Evolutionary conservation across 2,113 vertebrate genomes (phyloP).

Genomic region (Symphodus melops): DNA sequence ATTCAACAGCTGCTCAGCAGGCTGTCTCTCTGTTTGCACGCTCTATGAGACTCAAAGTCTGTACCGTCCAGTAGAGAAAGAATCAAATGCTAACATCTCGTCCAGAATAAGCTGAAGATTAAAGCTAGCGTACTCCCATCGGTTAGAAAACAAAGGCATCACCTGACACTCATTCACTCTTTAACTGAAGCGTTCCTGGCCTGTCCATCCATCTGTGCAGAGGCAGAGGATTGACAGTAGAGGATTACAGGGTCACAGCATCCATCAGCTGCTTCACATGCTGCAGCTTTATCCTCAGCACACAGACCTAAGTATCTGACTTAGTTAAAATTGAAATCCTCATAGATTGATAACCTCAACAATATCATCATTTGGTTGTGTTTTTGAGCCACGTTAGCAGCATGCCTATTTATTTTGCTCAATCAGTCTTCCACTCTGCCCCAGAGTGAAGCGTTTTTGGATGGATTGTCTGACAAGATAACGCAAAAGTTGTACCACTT

Average conservation of each 20-base stretch:
- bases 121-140: neutral
- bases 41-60: neutral
- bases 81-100: too few relatives aligned
- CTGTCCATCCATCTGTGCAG: constrained; percentile 38
- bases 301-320: neutral
- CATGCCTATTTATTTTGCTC: too few relatives aligned
- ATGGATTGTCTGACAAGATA: too few relatives aligned
- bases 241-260: constrained; percentile 53
- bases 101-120: too few relatives aligned
- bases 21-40: constrained; percentile 22
- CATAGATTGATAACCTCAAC: too few relatives aligned
- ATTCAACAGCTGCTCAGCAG: constrained; percentile 35
- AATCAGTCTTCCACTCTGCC: too few relatives aligned
- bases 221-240: constrained; percentile 39
- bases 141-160: neutral
- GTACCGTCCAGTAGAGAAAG: neutral
- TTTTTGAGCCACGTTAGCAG: too few relatives aligned
- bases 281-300: constrained; percentile 6
- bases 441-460: too few relatives aligned
- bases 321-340: too few relatives aligned
- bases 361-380: too few relatives aligned
- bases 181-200: constrained; percentile 8
- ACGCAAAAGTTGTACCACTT: too few relatives aligned
- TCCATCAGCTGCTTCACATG: constrained; percentile 34
- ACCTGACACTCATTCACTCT: constrained; percentile 12